phyloP scores from a whole-genome alignment of 2,113 vertebrate species.

The Scomber japonicus region DNA sequence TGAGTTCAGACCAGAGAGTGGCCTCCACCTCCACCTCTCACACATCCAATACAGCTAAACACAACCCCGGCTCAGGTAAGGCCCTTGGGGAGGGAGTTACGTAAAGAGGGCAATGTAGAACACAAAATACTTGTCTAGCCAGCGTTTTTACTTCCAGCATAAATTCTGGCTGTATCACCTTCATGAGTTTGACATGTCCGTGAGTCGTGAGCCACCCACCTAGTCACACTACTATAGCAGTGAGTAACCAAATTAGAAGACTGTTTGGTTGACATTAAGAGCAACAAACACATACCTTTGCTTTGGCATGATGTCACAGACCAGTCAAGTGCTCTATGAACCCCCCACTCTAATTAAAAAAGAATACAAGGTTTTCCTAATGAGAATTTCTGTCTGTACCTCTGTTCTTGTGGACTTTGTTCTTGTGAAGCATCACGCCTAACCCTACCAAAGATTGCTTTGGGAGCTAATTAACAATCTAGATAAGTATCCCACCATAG shows the following conservation, averaged over 20 bases:
- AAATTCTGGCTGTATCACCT: constrained; percentile 1
- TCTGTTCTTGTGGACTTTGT: too few species aligned
- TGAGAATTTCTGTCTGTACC: too few species aligned
- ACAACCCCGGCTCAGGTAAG: constrained; percentile 95
- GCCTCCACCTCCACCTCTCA: constrained; percentile 90
- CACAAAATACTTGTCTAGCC: not conserved
- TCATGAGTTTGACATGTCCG: not conserved
- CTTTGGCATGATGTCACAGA: not conserved
- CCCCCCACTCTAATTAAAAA: too few species aligned
- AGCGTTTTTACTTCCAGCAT: constrained; percentile 6
- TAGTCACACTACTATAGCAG: too few species aligned
- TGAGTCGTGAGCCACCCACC: constrained; percentile 6
- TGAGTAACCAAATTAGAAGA: not conserved
- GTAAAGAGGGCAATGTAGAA: constrained; percentile 11
- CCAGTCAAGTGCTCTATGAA: too few species aligned
- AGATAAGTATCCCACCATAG: too few species aligned
- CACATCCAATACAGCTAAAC: constrained; percentile 90
- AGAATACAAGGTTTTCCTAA: too few species aligned
- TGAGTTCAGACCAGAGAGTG: constrained; percentile 88
- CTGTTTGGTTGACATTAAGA: not conserved
- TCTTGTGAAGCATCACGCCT: too few species aligned
- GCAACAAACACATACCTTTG: not conserved
- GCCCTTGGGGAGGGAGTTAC: not conserved
- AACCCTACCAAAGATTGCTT: too few species aligned
- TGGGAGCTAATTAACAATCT: too few species aligned